Evolutionary conservation across 1,140 invertebrate genomes (phyloP).

Genomic region (Pteromalus puparum): DNA sequence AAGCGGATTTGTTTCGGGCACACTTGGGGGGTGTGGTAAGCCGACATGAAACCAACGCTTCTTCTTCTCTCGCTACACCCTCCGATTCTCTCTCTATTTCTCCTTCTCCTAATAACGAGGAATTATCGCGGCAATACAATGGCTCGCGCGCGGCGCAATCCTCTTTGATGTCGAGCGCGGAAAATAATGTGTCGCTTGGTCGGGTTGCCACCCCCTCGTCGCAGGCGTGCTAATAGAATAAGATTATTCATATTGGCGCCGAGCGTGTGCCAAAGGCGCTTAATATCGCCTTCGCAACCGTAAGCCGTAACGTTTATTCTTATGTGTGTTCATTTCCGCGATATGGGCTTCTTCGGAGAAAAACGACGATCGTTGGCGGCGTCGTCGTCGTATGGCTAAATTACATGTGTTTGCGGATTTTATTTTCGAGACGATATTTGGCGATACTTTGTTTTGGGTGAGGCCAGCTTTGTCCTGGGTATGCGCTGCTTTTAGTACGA

Average conservation of each 20-base stretch:
- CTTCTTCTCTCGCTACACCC: conserved; percentile 45
- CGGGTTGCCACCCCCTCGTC: not conserved
- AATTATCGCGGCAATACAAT: conserved; percentile 75
- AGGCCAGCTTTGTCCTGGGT: not conserved
- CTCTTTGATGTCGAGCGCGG: conserved; percentile 73
- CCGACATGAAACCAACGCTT: conserved; percentile 69
- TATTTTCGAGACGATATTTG: not conserved
- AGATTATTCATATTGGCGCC: conserved; percentile 67
- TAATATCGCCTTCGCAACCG: conserved; percentile 26
- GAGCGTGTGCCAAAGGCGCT: conserved; percentile 10
- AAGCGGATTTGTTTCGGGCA: conserved; percentile 72
- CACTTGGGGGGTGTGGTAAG: conserved; percentile 75
- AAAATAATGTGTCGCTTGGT: conserved; percentile 68
- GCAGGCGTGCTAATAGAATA: conserved; percentile 68
- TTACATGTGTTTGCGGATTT: conserved; percentile 16
- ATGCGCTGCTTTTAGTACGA: not conserved
- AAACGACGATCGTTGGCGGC: conserved; percentile 8
- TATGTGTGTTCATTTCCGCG: conserved; percentile 40
- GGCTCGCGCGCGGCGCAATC: conserved; percentile 64
- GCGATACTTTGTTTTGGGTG: not conserved
- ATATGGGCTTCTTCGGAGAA: conserved; percentile 20
- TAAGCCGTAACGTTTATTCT: conserved; percentile 42
- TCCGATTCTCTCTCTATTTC: not conserved
- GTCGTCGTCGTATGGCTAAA: not conserved
- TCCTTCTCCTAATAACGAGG: conserved; percentile 72